phyloP scores from a whole-genome alignment of 2,113 vertebrate genomes.

The Tichodroma muraria region DNA sequence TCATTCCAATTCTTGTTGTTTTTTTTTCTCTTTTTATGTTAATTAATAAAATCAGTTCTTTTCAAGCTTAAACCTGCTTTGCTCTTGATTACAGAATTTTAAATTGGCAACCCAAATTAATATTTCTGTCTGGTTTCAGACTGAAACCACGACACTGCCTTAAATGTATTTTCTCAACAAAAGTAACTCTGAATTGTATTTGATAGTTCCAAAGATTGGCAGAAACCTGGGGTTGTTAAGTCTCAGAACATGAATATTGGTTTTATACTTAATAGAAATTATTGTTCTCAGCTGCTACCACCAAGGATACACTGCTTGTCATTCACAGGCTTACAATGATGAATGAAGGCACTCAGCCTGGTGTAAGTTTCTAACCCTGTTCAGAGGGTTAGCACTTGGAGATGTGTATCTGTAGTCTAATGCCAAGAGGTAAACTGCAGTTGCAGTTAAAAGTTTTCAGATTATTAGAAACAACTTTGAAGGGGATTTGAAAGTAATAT shows the following conservation, averaged over 20 bases:
- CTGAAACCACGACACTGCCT: too few relatives aligned
- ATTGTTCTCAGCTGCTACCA: background rate
- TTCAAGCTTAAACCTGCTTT: too few relatives aligned
- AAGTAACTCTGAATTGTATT: background rate
- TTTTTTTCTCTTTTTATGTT: too few relatives aligned
- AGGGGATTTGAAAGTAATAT: conserved; percentile 44
- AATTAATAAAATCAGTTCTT: too few relatives aligned
- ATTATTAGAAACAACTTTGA: conserved; percentile 28
- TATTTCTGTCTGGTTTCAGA: too few relatives aligned
- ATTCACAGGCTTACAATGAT: background rate
- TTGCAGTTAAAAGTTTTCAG: conserved; percentile 1
- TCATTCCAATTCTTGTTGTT: too few relatives aligned
- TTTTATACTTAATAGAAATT: background rate
- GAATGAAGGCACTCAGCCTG: background rate
- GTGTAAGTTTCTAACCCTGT: background rate
- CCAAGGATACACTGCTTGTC: background rate
- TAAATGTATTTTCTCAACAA: background rate
- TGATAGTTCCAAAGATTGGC: background rate
- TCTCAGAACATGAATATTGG: background rate
- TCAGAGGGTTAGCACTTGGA: background rate
- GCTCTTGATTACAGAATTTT: too few relatives aligned
- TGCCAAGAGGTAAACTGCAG: background rate
- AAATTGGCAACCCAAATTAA: too few relatives aligned
- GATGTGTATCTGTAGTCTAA: background rate
- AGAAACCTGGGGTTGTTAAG: background rate